These are phyloP conservation scores for Odontomyia ornata DNA, from an alignment of 2,888 invertebrate species.

Conservation along the genomic window DNA sequence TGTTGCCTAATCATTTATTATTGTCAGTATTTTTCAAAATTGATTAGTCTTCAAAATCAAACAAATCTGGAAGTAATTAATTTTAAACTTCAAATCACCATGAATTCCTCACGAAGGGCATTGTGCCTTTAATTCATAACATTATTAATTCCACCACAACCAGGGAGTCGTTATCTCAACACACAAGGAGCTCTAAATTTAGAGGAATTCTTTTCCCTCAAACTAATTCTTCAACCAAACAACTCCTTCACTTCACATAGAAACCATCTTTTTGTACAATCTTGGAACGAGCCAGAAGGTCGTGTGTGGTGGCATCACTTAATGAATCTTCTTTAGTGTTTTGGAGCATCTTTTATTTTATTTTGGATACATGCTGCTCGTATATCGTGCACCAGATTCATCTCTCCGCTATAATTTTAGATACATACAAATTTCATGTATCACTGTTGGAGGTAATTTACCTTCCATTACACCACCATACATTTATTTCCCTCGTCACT, in stretches of 20 bases:
- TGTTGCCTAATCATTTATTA: too few species aligned
- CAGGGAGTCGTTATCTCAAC: too few species aligned
- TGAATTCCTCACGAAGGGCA: neutral
- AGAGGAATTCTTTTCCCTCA: neutral
- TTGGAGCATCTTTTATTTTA: neutral
- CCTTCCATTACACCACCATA: neutral
- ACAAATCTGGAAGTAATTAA: neutral
- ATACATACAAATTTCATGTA: neutral
- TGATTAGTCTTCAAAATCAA: too few species aligned
- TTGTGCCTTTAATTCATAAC: too few species aligned
- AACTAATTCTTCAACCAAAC: neutral
- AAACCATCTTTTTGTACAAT: too few species aligned
- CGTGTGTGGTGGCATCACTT: too few species aligned
- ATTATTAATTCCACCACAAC: too few species aligned
- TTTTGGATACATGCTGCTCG: neutral
- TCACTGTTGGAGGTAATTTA: slow-evolving; percentile 4
- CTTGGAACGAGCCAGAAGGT: too few species aligned
- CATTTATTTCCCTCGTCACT: too few species aligned
- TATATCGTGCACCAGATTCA: neutral
- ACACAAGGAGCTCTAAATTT: neutral
- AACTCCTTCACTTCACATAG: neutral
- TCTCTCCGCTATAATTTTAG: neutral
- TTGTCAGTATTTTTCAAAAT: too few species aligned
- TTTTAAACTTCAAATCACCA: neutral
- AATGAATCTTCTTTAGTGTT: neutral